Percentiles rank a stretch among this genome's conserved stretches.
phyloP scores from a whole-genome alignment of 2,888 invertebrate species.

The Brenthis hecate region DNA sequence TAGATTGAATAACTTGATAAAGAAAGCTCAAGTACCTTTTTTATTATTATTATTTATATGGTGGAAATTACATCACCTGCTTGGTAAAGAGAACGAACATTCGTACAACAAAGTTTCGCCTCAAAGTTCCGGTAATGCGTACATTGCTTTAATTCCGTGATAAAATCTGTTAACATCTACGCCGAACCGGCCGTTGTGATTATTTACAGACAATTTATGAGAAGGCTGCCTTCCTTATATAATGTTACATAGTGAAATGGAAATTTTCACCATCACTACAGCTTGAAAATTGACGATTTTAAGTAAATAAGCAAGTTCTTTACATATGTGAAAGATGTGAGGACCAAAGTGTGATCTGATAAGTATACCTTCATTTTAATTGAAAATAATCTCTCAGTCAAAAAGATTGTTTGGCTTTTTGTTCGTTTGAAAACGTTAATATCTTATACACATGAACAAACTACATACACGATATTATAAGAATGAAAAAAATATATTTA shows the following conservation, averaged over 20 bases:
- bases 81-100: slow-evolving; percentile 38
- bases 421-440: too few relatives aligned
- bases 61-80: slow-evolving; percentile 23
- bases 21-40: not conserved
- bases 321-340: too few relatives aligned
- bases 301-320: not conserved
- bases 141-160: slow-evolving; percentile 54
- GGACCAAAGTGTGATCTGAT: too few relatives aligned
- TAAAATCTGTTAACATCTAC: slow-evolving; percentile 62
- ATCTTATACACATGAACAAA: too few relatives aligned
- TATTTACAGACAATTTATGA: slow-evolving; percentile 52
- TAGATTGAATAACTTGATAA: too few relatives aligned
- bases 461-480: too few relatives aligned
- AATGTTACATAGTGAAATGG: slow-evolving; percentile 31
- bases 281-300: not conserved
- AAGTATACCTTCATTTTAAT: too few relatives aligned
- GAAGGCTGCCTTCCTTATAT: slow-evolving; percentile 44
- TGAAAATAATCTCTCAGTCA: too few relatives aligned
- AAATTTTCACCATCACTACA: slow-evolving; percentile 18
- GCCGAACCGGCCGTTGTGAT: slow-evolving; percentile 45
- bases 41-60: slow-evolving; percentile 8
- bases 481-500: too few relatives aligned
- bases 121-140: slow-evolving; percentile 51
- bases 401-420: too few relatives aligned
- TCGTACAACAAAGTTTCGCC: slow-evolving; percentile 46